Base-by-base conservation (phyloP, 2,113 vertebrate species). In the Oceanites oceanicus region DNA sequence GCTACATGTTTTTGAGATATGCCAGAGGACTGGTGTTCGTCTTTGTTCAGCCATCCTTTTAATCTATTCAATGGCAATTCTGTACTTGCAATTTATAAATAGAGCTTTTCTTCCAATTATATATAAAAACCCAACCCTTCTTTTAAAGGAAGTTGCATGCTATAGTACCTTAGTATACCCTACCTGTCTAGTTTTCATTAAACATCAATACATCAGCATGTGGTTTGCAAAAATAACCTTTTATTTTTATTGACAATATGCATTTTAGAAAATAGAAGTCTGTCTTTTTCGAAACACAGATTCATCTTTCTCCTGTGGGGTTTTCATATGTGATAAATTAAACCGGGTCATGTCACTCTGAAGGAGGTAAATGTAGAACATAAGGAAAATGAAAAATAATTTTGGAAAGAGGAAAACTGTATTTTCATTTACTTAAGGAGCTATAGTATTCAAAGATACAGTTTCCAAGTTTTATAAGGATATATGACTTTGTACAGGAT, bases 71-170 rank as follows among this genome's bases (percentile, higher is more conserved):
- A 10, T 6, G 40, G 1, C 9, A 81, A 27, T 53, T 49, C 23
- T 16, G 10, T 49, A 27, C 10, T 40, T 40, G 11, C 1, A 47
- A 15, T 25, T 72, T 42, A 23, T 25, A 74, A 62, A 63, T 6
- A 42, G 2, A 67, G 5, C 0, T 49, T 73, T 56, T 26, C 23
- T 66, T 70, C 2, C 10, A 20, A 6, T 40, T 34, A 9, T 25
- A 16, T 6, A 34, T 26, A 40, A 44, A 27, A 11, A 1, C 2
- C 3, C 4, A 40, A 40, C 10, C 14, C 4, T 62, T 61, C 4
- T 63, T 65, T 36, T 68, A 86, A 68, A 59, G 4, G 5, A 65
- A n/a, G 15, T 22, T 3, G 1, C 4, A 16, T 25, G 6, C 4
- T 6, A 2, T 5, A 40, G 8, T 9, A 40, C 3, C 10, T 23